Conservation (phyloP, 2,797 vertebrate species). For the Poeciliopsis presidionis region DNA sequence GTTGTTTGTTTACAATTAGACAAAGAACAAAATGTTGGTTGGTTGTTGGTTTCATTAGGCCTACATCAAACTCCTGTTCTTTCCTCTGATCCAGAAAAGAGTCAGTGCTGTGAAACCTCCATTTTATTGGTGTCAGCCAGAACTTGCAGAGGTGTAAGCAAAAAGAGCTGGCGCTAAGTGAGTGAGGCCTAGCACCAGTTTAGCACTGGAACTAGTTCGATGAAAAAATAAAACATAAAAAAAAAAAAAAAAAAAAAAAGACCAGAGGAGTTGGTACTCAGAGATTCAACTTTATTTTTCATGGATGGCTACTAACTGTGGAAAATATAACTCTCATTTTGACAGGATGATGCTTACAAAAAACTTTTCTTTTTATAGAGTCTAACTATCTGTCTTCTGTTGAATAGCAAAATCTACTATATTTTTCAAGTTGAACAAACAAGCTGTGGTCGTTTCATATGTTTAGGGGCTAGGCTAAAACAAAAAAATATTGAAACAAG, state of each 20-base stretch:
- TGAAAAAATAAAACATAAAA: not conserved
- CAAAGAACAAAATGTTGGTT: not conserved
- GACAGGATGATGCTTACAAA: not conserved
- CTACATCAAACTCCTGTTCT: not conserved
- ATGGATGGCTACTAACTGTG: not conserved
- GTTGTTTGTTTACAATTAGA: not conserved
- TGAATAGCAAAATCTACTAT: not conserved
- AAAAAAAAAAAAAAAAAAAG: not conserved
- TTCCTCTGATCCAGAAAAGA: not conserved
- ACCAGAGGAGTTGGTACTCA: too few species aligned
- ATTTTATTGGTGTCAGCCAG: not conserved
- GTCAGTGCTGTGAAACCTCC: not conserved
- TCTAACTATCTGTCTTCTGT: not conserved
- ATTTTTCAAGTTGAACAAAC: not conserved
- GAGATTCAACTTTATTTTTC: not conserved
- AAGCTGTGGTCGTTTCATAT: not conserved
- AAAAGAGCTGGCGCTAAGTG: not conserved
- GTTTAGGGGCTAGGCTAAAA: not conserved
- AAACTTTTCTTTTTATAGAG: not conserved
- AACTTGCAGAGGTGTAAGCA: not conserved
- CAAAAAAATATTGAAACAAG: not conserved
- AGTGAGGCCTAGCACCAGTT: not conserved
- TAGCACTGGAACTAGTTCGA: not conserved
- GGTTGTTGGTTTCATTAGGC: not conserved
- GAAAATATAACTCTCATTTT: too few species aligned